Evolutionary conservation across 1,140 invertebrate species (phyloP), one percentile per base, ranked within the genome.

Genomic region (Aphaenogaster floridana): DNA sequence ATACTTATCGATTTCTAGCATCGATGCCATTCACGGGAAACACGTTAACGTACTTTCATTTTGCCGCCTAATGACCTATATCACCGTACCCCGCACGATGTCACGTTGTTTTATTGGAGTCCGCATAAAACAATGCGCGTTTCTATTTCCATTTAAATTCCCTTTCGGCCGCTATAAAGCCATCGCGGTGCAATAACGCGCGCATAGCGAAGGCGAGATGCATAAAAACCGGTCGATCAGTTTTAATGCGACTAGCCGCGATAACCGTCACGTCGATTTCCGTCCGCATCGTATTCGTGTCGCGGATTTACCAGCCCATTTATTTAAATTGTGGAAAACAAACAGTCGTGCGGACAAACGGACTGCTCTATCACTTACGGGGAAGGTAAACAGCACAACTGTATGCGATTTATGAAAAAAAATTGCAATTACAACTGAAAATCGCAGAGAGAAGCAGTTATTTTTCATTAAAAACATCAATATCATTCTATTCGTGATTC

Each of bases 121-220:
- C 36, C 17, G 39, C 52, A 59, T 74, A 83, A 83, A 83, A 83
- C 68, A 72, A 83, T 83, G 68, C 66, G 52, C 79, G 68, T 74
- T 83, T 74, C 80, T 74, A 74, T 83, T 74, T 74, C 68, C 80
- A 74, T 83, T 83, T 57, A 74, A 83, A 83, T 83, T 83, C 80
- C 28, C 80, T 83, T 74, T 74, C 80, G 52, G 54, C 17, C 54
- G 52, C 68, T 45, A 83, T 74, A 72, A 74, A 83, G 54, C 68
- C 54, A 83, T 83, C 28, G 79, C 79, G 68, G 61, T 5, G 80
- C 68, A 83, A 83, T 83, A 83, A 83, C 68, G 42, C 39, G 69
- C 39, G n/a, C 66, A 45, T 48, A 48, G 42, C 52, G 52, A 72
- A 57, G 50, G 69, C 42, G 28, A 54, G 80, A 74, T 61, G 54